Conservation (phyloP, 2,797 vertebrate genomes). For the Cichlasoma orientale region DNA sequence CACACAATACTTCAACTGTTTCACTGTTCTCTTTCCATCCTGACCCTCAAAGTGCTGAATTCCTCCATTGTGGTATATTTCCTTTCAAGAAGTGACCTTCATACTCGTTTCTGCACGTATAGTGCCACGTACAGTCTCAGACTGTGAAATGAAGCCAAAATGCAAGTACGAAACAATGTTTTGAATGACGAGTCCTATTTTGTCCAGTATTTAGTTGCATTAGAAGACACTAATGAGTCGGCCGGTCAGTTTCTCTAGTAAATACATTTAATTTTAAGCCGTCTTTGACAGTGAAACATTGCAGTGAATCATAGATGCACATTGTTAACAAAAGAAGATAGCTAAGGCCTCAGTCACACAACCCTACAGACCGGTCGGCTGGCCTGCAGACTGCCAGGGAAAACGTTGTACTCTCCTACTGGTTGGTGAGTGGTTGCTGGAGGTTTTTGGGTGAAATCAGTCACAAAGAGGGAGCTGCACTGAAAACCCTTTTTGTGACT, state of each 20-base stretch:
- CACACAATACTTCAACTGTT: background rate
- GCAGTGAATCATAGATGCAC: background rate
- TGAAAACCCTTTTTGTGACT: too few species aligned
- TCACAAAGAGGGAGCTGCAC: too few species aligned
- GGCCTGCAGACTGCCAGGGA: too few species aligned
- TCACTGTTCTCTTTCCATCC: background rate
- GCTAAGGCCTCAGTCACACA: too few species aligned
- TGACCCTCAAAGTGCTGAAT: background rate
- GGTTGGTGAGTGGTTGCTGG: too few species aligned
- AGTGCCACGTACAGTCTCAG: background rate
- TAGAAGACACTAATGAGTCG: accelerated
- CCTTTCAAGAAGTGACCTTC: background rate
- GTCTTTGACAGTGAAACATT: background rate
- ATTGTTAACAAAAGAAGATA: background rate
- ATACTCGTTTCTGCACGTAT: background rate
- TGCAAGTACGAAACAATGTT: background rate
- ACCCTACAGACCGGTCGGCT: too few species aligned
- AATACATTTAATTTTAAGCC: background rate
- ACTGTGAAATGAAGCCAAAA: background rate
- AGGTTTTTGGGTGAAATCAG: too few species aligned
- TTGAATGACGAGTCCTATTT: background rate
- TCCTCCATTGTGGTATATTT: background rate
- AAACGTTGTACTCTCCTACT: too few species aligned
- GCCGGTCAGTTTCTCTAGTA: accelerated
- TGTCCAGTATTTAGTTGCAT: background rate